Percentiles rank a stretch among this genome's conserved stretches.
Evolutionary conservation across 2,888 invertebrate genomes (phyloP).

Genomic region (Augochlorella aurata): DNA sequence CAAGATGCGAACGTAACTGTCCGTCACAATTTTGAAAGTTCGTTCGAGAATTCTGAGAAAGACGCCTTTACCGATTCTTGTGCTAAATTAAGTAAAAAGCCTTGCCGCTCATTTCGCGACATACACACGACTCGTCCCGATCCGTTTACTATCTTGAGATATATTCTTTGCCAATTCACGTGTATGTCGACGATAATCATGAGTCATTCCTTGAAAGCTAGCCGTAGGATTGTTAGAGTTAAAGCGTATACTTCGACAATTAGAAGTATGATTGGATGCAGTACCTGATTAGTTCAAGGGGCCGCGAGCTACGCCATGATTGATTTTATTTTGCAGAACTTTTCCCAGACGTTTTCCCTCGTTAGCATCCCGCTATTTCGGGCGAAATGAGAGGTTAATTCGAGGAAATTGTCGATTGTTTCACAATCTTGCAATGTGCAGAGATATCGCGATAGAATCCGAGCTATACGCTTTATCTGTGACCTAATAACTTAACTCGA

Average conservation of each 20-base stretch:
- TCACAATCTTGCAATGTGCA: background rate
- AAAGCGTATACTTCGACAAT: conserved; percentile 41
- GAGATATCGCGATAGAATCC: conserved; percentile 7
- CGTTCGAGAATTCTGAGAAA: background rate
- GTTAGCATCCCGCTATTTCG: background rate
- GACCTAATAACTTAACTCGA: conserved; percentile 42
- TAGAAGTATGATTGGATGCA: conserved; percentile 12
- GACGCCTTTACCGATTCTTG: conserved; percentile 15
- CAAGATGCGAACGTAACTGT: conserved; percentile 40
- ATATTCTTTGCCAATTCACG: conserved; percentile 3
- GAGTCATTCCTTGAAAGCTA: conserved; percentile 68
- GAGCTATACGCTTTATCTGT: conserved; percentile 45
- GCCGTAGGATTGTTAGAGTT: conserved; percentile 21
- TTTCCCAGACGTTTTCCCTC: conserved; percentile 2
- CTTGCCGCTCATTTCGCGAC: conserved; percentile 20
- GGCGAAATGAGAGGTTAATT: background rate
- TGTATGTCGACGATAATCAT: conserved; percentile 45
- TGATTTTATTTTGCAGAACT: conserved; percentile 4
- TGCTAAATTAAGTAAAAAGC: conserved; percentile 18
- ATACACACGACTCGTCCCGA: conserved; percentile 1
- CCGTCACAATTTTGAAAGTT: background rate
- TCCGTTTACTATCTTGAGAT: background rate
- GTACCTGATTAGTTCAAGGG: conserved; percentile 49
- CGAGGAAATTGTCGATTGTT: background rate
- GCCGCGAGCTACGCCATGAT: background rate